Conservation (phyloP, 53 echinoderm and acorn worm species). For the Antedon mediterranea region DNA sequence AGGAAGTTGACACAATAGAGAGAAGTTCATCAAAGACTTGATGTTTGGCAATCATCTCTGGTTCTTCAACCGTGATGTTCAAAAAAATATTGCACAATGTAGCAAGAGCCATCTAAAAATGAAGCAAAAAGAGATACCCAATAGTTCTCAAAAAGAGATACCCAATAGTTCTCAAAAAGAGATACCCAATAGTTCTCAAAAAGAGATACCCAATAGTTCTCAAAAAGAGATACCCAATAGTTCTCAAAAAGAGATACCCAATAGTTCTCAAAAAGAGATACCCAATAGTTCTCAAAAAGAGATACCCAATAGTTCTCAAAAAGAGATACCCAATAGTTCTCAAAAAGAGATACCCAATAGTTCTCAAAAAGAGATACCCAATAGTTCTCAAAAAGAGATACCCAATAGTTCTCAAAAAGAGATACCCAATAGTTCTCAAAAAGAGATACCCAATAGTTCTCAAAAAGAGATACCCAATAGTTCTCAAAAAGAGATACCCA, state of each 20-base stretch:
- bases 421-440: neutral
- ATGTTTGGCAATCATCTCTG: conserved; percentile 30
- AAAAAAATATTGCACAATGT: conserved; percentile 82
- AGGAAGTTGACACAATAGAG: conserved; percentile 19
- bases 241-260: neutral
- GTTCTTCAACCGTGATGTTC: conserved; percentile 69
- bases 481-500: neutral
- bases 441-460: neutral
- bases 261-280: neutral
- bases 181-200: neutral
- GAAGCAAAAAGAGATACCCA: neutral
- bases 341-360: neutral
- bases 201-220: neutral
- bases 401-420: neutral
- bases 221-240: neutral
- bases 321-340: neutral
- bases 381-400: neutral
- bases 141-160: too few species aligned
- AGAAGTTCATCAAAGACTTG: conserved; percentile 31
- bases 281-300: neutral
- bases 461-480: neutral
- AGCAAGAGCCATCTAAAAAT: conserved; percentile 47
- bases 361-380: neutral
- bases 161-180: neutral
- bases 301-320: neutral